Base-by-base conservation (phyloP, 1,140 invertebrate genomes). In the Drosophila yakuba region DNA sequence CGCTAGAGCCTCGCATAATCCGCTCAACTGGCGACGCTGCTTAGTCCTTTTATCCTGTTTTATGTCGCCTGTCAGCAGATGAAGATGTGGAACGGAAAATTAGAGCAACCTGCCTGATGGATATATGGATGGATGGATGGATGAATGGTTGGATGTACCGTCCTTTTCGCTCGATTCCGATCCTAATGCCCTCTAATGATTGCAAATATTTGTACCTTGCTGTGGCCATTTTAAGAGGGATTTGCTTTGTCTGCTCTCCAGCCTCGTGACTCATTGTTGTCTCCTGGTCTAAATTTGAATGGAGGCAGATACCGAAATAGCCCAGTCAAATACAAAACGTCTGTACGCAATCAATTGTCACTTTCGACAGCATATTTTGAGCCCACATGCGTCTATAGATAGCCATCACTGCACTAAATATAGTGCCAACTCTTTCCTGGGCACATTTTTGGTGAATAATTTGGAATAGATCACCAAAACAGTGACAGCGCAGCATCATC, bases 301-400 rank as follows among this genome's bases (percentile, higher is more conserved):
- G 77, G 66, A 61, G 66, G 56, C 66, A 38, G 35, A 20, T 14
- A 55, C 59, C 43, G 59, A 88, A 86, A 86, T 86, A 86, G 58
- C 23, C 47, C 57, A 55, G 36, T 23, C 59, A 38, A 14, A 60
- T 44, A 41, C 62, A 57, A 51, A 62, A 67, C 66, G 82, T 79
- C 83, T 86, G 82, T 35, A 63, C 62, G 36, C 71, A 82, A 86
- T 86, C 82, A 86, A 83, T 88, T 86, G 82, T 86, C 82, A 86
- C 75, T 68, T 88, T 88, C 74, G 82, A 86, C 82, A 83, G 62
- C 79, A 64, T 86, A 78, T 86, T 88, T 88, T 86, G 82, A 86
- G 79, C 82, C 41, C 38, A 38, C 56, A 45, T 43, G 54, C 23
- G 48, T 47, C 80, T 84, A 84, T 47, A 84, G 52, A 79, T 83